A percentile compares a stretch with the other conserved stretches of the same genome.
These are phyloP conservation scores for Aphidoletes aphidimyza DNA, from an alignment of 2,888 invertebrate species.

Conservation along the genomic window DNA sequence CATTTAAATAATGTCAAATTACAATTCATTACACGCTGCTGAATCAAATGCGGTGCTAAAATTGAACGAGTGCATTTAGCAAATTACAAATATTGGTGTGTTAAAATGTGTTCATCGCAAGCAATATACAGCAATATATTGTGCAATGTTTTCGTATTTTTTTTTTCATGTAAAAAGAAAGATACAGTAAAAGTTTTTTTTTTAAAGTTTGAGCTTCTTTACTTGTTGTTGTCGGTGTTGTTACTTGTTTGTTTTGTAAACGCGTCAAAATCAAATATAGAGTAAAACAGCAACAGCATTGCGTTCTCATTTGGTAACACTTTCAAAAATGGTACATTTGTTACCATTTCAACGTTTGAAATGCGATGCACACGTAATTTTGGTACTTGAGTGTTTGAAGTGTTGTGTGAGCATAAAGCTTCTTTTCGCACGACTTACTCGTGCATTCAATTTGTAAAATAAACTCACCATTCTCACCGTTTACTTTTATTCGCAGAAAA, in stretches of 20 bases:
- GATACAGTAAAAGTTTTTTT: not conserved
- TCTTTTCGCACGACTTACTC: slow-evolving; percentile 23
- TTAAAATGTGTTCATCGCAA: slow-evolving; percentile 3
- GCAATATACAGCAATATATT: too few relatives aligned
- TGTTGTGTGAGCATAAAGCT: not conserved
- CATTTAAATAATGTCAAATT: not conserved
- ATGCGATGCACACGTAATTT: not conserved
- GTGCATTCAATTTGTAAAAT: slow-evolving; percentile 49
- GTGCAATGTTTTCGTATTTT: too few relatives aligned
- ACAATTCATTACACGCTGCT: not conserved
- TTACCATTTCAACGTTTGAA: slow-evolving; percentile 4
- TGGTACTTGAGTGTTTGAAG: not conserved
- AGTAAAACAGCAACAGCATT: not conserved
- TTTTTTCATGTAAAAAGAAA: too few relatives aligned
- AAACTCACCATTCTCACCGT: too few relatives aligned
- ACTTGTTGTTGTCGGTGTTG: not conserved
- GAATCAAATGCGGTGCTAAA: not conserved
- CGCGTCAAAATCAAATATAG: not conserved
- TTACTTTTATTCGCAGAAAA: slow-evolving; percentile 10
- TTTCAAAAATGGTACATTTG: slow-evolving; percentile 15
- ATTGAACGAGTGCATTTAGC: not conserved
- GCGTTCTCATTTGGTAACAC: not conserved
- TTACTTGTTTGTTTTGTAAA: not conserved
- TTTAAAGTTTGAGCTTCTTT: not conserved
- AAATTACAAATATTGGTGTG: slow-evolving; percentile 1